These are phyloP conservation scores for Microtus oregoni DNA, from an alignment of 2,113 vertebrate species.

Conservation along the genomic window DNA sequence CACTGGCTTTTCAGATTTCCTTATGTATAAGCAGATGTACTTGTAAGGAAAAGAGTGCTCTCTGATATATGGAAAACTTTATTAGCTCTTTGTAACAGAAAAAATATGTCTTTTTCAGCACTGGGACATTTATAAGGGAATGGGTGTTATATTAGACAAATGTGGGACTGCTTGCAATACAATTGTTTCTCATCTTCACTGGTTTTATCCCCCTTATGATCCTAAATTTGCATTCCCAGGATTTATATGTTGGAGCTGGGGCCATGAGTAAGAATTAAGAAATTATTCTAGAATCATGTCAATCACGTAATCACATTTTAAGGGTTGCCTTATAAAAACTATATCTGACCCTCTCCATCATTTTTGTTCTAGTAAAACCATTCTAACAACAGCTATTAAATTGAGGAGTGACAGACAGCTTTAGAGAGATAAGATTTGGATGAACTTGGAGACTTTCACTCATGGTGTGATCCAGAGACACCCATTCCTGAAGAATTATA, in stretches of 20 bases:
- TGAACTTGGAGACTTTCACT: neutral
- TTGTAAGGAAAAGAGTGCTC: slow-evolving; percentile 51
- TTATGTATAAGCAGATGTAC: slow-evolving; percentile 63
- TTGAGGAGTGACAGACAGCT: slow-evolving; percentile 30
- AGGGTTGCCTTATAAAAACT: slow-evolving; percentile 1
- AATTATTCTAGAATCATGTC: neutral
- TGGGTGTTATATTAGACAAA: slow-evolving; percentile 21
- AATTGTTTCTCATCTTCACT: neutral
- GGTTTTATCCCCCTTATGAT: neutral
- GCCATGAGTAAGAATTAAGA: neutral
- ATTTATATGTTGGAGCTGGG: slow-evolving; percentile 4
- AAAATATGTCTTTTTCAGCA: neutral
- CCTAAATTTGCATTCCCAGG: neutral
- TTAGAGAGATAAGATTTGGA: neutral
- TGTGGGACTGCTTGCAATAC: neutral
- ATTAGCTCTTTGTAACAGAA: slow-evolving; percentile 50
- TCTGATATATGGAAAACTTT: slow-evolving; percentile 56
- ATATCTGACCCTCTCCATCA: neutral
- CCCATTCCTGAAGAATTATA: neutral
- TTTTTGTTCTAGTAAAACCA: slow-evolving; percentile 42
- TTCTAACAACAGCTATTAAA: slow-evolving; percentile 16
- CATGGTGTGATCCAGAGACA: neutral
- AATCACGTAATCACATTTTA: neutral
- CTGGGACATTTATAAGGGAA: neutral
- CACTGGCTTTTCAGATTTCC: slow-evolving; percentile 64